These are phyloP conservation scores for Tinamus guttatus DNA, from an alignment of 2,113 vertebrate species.

Conservation along the genomic window DNA sequence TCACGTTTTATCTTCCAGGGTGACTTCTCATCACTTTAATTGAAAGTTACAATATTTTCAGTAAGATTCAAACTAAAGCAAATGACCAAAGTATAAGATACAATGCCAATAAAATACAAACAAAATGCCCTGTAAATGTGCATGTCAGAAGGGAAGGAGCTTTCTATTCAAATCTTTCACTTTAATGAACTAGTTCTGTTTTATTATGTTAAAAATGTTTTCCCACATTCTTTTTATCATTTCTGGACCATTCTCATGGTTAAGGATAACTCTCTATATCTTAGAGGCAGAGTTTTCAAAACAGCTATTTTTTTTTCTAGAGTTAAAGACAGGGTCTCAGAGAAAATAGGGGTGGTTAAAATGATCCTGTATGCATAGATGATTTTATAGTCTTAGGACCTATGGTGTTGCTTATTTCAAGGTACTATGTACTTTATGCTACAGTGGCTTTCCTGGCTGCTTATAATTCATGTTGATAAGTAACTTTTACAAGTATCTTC, in stretches of 20 bases:
- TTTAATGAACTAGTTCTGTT: background rate
- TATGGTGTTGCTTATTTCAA: background rate
- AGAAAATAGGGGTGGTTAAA: slow-evolving; percentile 50
- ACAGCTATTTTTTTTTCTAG: slow-evolving; percentile 24
- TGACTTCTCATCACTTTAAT: background rate
- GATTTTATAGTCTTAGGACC: background rate
- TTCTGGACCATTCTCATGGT: slow-evolving; percentile 42
- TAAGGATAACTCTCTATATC: slow-evolving; percentile 27
- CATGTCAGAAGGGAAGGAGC: background rate
- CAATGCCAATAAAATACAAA: background rate
- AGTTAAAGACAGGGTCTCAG: slow-evolving; percentile 32
- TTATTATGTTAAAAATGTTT: slow-evolving; percentile 18
- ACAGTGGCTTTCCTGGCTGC: background rate
- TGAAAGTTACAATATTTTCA: background rate
- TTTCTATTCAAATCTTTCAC: background rate
- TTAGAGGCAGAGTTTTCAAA: slow-evolving; percentile 56
- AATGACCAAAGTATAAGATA: background rate
- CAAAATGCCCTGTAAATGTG: background rate
- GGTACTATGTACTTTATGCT: background rate
- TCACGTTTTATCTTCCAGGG: background rate
- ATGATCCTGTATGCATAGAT: slow-evolving; percentile 44
- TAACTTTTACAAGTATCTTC: background rate
- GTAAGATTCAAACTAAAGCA: background rate
- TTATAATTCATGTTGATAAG: background rate
- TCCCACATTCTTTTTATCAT: slow-evolving; percentile 13